Percentiles rank a stretch among this genome's conserved stretches.
phyloP scores from a whole-genome alignment of 2,797 vertebrate genomes.

The Salmo trutta region DNA sequence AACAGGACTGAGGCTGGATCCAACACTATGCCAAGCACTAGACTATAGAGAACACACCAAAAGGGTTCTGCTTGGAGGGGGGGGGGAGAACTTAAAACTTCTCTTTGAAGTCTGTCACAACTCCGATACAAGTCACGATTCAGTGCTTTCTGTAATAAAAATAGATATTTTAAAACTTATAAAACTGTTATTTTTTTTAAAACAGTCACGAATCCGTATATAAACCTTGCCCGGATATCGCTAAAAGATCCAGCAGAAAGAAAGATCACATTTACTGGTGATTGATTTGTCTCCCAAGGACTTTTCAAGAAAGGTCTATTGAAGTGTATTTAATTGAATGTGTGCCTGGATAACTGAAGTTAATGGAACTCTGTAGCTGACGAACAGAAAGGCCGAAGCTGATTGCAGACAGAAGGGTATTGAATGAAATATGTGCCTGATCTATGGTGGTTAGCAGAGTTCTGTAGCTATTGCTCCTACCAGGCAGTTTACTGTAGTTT shows the following conservation, averaged over 20 bases:
- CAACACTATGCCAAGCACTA: neutral
- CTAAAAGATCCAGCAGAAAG: neutral
- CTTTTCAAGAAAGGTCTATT: neutral
- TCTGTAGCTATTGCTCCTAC: neutral
- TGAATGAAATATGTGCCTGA: neutral
- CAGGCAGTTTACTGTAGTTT: neutral
- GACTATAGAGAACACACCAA: neutral
- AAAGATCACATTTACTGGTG: neutral
- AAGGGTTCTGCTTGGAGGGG: neutral
- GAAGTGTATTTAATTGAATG: neutral
- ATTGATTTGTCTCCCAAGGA: neutral
- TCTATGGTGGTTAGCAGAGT: neutral
- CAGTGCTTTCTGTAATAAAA: too few species aligned
- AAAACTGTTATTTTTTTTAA: too few species aligned
- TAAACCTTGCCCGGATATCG: neutral
- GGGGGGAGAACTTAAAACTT: too few species aligned
- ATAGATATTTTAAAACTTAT: too few species aligned
- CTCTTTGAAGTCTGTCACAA: too few species aligned
- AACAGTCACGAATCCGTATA: too few species aligned
- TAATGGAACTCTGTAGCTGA: neutral
- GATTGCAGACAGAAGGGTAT: neutral
- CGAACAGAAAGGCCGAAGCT: neutral
- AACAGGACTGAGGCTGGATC: neutral
- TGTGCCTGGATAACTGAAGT: neutral
- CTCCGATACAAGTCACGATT: too few species aligned